Conservation (phyloP, 2,113 vertebrate genomes). For the Thinocorus orbignyianus region DNA sequence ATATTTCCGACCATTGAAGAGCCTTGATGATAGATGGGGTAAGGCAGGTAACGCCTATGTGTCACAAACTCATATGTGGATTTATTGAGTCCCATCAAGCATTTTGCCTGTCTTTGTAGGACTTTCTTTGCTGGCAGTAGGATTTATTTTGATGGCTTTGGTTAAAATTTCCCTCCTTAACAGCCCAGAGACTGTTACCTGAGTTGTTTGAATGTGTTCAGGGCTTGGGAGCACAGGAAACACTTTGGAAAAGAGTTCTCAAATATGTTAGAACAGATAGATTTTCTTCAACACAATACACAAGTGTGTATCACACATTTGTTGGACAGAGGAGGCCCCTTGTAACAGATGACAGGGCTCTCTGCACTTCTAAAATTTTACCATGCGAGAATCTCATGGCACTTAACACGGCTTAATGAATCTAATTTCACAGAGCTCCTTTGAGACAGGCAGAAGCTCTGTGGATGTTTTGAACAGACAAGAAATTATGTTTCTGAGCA, state of each 20-base stretch:
- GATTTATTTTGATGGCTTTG: not conserved
- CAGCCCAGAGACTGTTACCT: not conserved
- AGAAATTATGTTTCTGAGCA: not conserved
- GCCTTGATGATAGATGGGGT: not conserved
- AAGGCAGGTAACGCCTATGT: not conserved
- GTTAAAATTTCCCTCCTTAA: not conserved
- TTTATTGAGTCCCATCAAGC: not conserved
- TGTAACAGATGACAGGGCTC: not conserved
- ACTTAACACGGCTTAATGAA: not conserved
- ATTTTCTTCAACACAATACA: not conserved
- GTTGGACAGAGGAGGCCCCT: not conserved
- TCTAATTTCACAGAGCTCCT: constrained; percentile 25
- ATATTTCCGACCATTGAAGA: not conserved
- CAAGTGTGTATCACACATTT: not conserved
- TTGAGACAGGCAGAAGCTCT: not conserved
- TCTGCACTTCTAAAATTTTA: constrained; percentile 19
- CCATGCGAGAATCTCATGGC: not conserved
- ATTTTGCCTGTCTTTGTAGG: not conserved
- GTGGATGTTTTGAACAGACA: not conserved
- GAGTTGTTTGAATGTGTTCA: not conserved
- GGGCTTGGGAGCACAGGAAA: not conserved
- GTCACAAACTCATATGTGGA: not conserved
- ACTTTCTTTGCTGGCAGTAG: not conserved
- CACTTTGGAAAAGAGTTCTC: not conserved
- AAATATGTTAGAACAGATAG: not conserved